Percentiles rank a stretch among this genome's conserved stretches.
Evolutionary conservation across 1,140 invertebrate genomes (phyloP).

Genomic region (Apis dorsata): DNA sequence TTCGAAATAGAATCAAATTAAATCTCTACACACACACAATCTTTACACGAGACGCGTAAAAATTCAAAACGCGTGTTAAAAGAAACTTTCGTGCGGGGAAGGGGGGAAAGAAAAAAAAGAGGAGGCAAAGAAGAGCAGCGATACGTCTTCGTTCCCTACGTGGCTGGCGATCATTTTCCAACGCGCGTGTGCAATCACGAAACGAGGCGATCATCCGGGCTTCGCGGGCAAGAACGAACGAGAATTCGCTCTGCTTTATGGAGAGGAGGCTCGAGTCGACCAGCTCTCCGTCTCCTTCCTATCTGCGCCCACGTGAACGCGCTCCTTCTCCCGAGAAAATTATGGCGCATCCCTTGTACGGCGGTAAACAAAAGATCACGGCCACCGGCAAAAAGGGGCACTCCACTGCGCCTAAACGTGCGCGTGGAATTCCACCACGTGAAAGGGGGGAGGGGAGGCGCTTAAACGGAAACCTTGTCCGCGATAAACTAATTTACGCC

Average conservation of each 20-base stretch:
- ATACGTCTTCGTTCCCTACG: constrained; percentile 42
- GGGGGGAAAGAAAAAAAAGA: not conserved
- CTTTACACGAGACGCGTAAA: too few species aligned
- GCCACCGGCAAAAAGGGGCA: constrained; percentile 40
- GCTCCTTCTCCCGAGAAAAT: constrained; percentile 50
- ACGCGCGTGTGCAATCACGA: constrained; percentile 56
- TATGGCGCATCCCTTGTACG: constrained; percentile 49
- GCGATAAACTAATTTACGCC: constrained; percentile 25
- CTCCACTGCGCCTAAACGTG: constrained; percentile 38
- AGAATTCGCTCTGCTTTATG: constrained; percentile 60
- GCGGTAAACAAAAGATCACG: constrained; percentile 48
- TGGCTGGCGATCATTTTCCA: constrained; percentile 45
- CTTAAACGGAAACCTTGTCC: constrained; percentile 20
- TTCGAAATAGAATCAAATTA: too few species aligned
- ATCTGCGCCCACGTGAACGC: not conserved
- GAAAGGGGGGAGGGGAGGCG: not conserved
- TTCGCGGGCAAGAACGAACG: constrained; percentile 53
- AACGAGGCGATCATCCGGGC: constrained; percentile 54
- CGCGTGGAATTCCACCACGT: constrained; percentile 17
- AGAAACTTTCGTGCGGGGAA: not conserved
- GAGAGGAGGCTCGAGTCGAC: not conserved
- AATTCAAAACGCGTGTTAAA: not conserved
- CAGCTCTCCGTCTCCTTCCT: too few species aligned
- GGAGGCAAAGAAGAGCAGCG: not conserved
- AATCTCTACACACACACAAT: too few species aligned